Conservation (phyloP, 2,113 vertebrate genomes). For the Asarcornis scutulata region DNA sequence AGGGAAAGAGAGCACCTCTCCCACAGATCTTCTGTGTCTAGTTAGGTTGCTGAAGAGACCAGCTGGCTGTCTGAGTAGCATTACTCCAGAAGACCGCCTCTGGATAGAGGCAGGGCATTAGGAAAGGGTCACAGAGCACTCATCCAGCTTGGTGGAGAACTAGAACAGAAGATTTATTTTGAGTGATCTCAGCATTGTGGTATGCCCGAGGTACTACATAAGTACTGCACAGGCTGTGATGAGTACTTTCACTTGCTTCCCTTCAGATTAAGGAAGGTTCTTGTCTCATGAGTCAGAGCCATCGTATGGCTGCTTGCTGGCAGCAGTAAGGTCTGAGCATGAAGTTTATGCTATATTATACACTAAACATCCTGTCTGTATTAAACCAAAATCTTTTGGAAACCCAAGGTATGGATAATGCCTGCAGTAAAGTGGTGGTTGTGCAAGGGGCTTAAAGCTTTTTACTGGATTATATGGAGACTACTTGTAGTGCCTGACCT, state of each 20-base stretch:
- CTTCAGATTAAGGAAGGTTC: not conserved
- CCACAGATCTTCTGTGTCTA: not conserved
- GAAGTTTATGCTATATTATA: not conserved
- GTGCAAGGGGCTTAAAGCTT: not conserved
- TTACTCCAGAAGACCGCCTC: not conserved
- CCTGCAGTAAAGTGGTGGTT: not conserved
- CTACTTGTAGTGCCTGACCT: not conserved
- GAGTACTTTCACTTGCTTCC: not conserved
- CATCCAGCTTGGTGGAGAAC: not conserved
- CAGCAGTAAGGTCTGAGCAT: not conserved
- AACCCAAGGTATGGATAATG: too few species aligned
- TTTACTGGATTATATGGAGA: not conserved
- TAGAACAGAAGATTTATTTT: not conserved
- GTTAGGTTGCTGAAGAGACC: not conserved
- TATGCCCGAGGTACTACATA: not conserved
- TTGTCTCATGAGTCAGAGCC: not conserved
- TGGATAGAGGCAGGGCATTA: not conserved
- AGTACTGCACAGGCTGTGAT: not conserved
- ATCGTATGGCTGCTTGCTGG: not conserved
- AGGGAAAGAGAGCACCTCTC: not conserved
- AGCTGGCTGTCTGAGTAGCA: not conserved
- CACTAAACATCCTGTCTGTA: not conserved
- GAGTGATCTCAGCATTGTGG: not conserved
- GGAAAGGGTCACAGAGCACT: not conserved
- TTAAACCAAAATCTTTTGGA: not conserved